Evolutionary conservation across 2,797 vertebrate species (phyloP), one percentile per base, ranked within the genome.

Genomic region (Sebastes dallii): DNA sequence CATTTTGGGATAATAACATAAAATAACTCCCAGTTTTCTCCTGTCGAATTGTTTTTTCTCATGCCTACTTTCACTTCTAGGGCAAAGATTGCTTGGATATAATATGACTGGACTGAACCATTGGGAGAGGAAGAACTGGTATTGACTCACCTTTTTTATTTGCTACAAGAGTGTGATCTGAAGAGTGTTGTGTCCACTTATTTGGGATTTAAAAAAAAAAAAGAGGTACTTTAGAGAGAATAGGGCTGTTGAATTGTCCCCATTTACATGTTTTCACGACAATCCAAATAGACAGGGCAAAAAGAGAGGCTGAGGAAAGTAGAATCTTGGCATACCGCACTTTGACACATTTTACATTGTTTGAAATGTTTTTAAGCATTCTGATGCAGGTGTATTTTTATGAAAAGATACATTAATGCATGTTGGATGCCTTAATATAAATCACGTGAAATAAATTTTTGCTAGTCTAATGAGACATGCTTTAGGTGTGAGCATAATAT

Each of bases 311-410:
- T 89, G 87, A 91, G 91, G 81, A 91, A 86, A 88, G 85, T 88
- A 88, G 87, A 94, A 88, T 94, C 90, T 93, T 94, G 92, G 93
- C 93, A 90, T 95, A 94, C 92, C 87, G 95, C 95, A 96, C 96
- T 96, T 96, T 96, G 94, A 94, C 92, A 91, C 89, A 91, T 95
- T 95, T 95, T 93, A 94, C 93, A 90, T 94, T 78, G 89, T 94
- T 92, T 94, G 86, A 94, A 89, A 94, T 92, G 87, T 95, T 96
- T 93, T 94, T 88, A 91, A 91, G 91, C 94, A 94, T 95, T 94
- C 94, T 90, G 67, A 91, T 94, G 94, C 92, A 83, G 85, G 93
- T 94, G 92, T 94, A 92, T 95, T 92, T 90, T 90, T 86, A 89
- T 88, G 78, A 78, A 89, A 91, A 94, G 91, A 95, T 84, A 86